Evolutionary conservation across 2,113 vertebrate genomes (phyloP).

Genomic region (Melanerpes aurifrons): DNA sequence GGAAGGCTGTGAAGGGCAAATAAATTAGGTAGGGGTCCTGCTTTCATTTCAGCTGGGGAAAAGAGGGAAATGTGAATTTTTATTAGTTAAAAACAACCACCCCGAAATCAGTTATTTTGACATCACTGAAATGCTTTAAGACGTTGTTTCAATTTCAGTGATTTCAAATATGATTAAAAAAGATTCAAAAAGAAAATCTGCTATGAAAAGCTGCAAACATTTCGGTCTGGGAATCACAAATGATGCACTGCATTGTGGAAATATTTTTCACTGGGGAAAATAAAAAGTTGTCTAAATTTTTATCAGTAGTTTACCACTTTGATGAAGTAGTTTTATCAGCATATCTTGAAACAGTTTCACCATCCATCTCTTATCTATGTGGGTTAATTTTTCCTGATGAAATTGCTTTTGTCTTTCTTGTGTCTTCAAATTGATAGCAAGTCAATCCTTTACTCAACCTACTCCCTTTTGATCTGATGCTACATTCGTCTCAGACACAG

Average conservation of each 20-base stretch:
- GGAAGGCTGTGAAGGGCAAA: background rate
- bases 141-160: background rate
- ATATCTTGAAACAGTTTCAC: slow-evolving; percentile 8
- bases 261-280: background rate
- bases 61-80: background rate
- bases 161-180: background rate
- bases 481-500: slow-evolving; percentile 60
- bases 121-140: background rate
- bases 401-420: slow-evolving; percentile 64
- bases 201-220: background rate
- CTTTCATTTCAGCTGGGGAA: accelerated
- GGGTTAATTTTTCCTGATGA: slow-evolving; percentile 59
- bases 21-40: background rate
- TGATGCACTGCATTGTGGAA: background rate
- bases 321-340: background rate
- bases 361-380: slow-evolving; percentile 31
- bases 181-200: background rate
- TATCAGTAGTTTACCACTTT: background rate
- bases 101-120: background rate
- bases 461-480: slow-evolving; percentile 66
- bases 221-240: background rate
- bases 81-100: background rate
- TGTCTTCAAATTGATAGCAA: slow-evolving; percentile 52
- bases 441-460: slow-evolving; percentile 46
- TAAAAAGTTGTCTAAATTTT: background rate